Conservation (phyloP, 2,797 vertebrate genomes). For the Graptemys geographica region DNA sequence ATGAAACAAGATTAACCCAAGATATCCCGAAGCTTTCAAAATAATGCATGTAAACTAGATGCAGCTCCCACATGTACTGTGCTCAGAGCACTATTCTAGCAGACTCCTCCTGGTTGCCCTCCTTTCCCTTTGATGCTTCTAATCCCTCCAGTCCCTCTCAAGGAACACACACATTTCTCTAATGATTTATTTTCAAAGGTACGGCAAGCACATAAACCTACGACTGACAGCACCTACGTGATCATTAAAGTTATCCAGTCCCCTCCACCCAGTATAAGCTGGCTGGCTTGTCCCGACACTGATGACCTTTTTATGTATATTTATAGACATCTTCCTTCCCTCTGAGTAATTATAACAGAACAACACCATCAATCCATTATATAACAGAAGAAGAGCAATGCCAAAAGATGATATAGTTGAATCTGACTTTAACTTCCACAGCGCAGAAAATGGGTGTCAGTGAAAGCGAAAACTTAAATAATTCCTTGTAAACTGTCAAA, state of each 20-base stretch:
- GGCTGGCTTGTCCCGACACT: neutral
- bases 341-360: slow-evolving; percentile 17
- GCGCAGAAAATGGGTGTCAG: neutral
- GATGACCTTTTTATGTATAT: slow-evolving; percentile 44
- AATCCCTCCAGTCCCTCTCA: neutral
- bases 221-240: neutral
- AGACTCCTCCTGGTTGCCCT: slow-evolving; percentile 4
- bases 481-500: slow-evolving; percentile 13
- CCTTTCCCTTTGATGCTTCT: neutral
- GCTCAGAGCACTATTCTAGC: neutral
- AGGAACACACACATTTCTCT: slow-evolving; percentile 41
- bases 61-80: neutral
- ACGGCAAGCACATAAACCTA: slow-evolving; percentile 23
- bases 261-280: neutral
- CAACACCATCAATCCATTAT: neutral
- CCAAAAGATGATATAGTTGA: neutral
- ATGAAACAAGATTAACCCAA: slow-evolving; percentile 42
- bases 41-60: neutral
- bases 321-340: neutral
- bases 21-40: slow-evolving; percentile 43
- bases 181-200: slow-evolving; percentile 35
- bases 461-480: slow-evolving; percentile 35
- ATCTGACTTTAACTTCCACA: neutral
- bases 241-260: slow-evolving; percentile 26
- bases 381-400: neutral